A percentile compares a stretch with the other conserved stretches of the same genome.
Conservation (phyloP, 2,113 vertebrate genomes). For the Sterrhoptilus dennistouni region DNA sequence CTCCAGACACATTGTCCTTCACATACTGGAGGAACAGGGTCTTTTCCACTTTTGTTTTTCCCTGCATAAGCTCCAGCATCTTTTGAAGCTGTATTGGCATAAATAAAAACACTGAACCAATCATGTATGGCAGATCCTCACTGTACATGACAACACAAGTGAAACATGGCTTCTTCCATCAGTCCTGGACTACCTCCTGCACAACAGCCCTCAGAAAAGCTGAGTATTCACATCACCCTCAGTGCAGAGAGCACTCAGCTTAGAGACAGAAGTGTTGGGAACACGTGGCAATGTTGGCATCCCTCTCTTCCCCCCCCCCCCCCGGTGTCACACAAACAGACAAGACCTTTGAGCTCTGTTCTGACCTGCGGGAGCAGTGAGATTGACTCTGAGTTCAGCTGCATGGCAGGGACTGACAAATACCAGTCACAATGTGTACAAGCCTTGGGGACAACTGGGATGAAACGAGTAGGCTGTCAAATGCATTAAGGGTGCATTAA, state of each 20-base stretch:
- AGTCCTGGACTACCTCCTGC: not conserved
- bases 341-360: not conserved
- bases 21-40: not conserved
- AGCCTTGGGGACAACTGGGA: not conserved
- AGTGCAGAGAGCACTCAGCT: not conserved
- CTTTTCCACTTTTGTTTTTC: not conserved
- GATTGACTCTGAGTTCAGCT: not conserved
- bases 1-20: not conserved
- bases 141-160: not conserved
- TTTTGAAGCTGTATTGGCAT: not conserved
- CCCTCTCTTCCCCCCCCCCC: not conserved
- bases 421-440: not conserved
- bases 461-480: not conserved
- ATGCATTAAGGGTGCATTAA: not conserved
- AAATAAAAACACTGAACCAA: not conserved
- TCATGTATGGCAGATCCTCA: not conserved
- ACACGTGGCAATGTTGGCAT: fast-evolving
- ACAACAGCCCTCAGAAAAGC: not conserved
- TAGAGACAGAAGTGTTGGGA: not conserved
- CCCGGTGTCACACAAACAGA: not conserved
- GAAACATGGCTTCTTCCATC: fast-evolving
- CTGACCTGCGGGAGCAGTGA: not conserved
- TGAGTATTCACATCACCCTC: not conserved
- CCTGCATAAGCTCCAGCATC: not conserved
- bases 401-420: not conserved